Evolutionary conservation across 2,113 vertebrate genomes (phyloP).

Genomic region (Saguinus midas): DNA sequence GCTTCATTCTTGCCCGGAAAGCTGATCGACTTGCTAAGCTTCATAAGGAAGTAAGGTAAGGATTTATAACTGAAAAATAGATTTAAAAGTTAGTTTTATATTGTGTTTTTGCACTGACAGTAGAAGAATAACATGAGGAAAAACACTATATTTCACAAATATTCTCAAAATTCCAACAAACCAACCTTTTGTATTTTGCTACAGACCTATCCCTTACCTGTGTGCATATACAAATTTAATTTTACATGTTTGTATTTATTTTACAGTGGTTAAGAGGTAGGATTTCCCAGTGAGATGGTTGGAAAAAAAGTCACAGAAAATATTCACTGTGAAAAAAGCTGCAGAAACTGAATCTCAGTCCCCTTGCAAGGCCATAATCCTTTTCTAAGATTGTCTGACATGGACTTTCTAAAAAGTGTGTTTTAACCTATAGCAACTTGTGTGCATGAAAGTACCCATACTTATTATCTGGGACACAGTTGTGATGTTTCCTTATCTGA

Average conservation of each 20-base stretch:
- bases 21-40: constrained; percentile 86
- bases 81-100: neutral
- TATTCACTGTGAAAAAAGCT: neutral
- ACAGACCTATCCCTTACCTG: neutral
- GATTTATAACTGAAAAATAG: constrained; percentile 42
- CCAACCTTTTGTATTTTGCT: neutral
- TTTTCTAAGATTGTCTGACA: neutral
- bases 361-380: neutral
- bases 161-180: constrained; percentile 21
- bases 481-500: neutral
- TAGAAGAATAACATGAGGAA: neutral
- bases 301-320: neutral
- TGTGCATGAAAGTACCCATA: neutral
- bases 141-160: neutral
- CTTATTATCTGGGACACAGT: neutral
- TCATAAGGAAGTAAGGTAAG: constrained; percentile 93
- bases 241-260: constrained; percentile 36
- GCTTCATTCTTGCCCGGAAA: constrained; percentile 95
- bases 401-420: neutral
- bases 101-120: neutral
- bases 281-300: constrained; percentile 19
- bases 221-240: constrained; percentile 9
- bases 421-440: neutral
- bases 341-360: neutral
- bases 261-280: constrained; percentile 14